Conservation (phyloP, 2,797 vertebrate genomes). For the Lutjanus argentimaculatus region DNA sequence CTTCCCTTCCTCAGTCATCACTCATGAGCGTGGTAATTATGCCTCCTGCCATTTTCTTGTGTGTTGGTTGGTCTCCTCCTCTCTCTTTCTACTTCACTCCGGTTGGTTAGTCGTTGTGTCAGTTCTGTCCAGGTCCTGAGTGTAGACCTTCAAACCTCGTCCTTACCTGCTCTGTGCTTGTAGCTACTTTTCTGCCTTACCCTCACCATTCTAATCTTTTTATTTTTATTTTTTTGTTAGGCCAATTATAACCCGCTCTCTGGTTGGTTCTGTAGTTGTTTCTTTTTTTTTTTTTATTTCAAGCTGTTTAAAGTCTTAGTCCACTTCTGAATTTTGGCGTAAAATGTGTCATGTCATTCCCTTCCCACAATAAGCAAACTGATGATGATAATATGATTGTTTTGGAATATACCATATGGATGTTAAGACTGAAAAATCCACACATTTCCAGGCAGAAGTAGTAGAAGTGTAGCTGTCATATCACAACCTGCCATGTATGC, state of each 20-base stretch:
- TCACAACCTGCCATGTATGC: conserved; percentile 53
- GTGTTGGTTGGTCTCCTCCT: conserved; percentile 70
- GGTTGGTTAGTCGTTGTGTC: conserved; percentile 85
- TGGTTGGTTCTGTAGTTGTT: conserved; percentile 41
- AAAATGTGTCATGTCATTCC: conserved; percentile 31
- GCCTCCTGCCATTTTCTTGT: conserved; percentile 88
- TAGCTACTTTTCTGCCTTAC: conserved; percentile 44
- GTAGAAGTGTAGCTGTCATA: conserved; percentile 35
- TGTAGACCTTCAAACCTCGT: conserved; percentile 57
- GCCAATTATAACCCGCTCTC: conserved; percentile 47
- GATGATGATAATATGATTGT: conserved; percentile 12
- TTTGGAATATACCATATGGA: conserved; percentile 5
- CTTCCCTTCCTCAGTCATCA: conserved; percentile 94
- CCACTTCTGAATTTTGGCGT: conserved; percentile 13
- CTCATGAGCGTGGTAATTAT: conserved; percentile 98
- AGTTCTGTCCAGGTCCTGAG: conserved; percentile 89
- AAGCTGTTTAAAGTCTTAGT: conserved; percentile 6
- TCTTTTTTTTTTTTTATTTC: neutral
- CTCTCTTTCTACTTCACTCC: conserved; percentile 43
- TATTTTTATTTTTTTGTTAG: conserved; percentile 3
- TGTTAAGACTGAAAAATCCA: conserved; percentile 19
- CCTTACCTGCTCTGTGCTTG: conserved; percentile 48
- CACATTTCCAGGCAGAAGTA: conserved; percentile 14
- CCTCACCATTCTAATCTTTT: conserved; percentile 25
- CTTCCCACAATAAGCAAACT: conserved; percentile 3